Conservation (phyloP, 2,797 vertebrate genomes). For the Mallotus villosus region DNA sequence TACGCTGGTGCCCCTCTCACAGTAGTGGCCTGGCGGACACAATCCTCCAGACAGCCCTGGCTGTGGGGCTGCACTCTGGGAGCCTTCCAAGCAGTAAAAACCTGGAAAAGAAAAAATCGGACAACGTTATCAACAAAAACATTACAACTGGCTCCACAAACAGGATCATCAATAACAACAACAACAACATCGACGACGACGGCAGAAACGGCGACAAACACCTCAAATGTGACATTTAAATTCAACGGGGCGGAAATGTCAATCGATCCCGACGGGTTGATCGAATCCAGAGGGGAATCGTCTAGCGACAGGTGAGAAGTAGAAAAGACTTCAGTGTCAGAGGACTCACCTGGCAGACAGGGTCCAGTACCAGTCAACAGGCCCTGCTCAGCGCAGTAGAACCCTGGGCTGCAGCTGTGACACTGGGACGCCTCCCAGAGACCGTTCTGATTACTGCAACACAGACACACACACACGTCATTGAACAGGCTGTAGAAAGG, state of each 20-base stretch:
- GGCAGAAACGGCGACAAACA: background rate
- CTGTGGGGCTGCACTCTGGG: conserved; percentile 64
- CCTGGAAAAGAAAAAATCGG: conserved; percentile 51
- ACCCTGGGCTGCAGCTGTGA: conserved; percentile 71
- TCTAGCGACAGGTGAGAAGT: background rate
- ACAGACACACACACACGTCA: conserved; percentile 15
- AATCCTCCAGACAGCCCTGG: conserved; percentile 66
- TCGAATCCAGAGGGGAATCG: background rate
- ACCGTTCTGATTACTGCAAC: conserved; percentile 63
- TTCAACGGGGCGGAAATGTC: background rate
- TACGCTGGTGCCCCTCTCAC: conserved; percentile 71
- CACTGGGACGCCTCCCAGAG: conserved; percentile 69
- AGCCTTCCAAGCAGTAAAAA: conserved; percentile 76
- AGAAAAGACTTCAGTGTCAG: background rate
- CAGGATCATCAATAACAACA: background rate
- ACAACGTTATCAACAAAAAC: too few relatives aligned
- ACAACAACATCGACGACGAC: background rate
- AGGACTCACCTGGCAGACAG: conserved; percentile 71
- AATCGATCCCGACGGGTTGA: background rate
- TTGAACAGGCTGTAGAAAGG: too few relatives aligned
- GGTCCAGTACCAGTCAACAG: conserved; percentile 69
- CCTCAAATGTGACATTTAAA: background rate
- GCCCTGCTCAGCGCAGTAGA: conserved; percentile 73
- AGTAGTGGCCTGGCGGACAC: conserved; percentile 83
- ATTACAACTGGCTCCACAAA: background rate